These are phyloP conservation scores for Urocolius indicus DNA, from an alignment of 2,113 vertebrate species.

Conservation along the genomic window DNA sequence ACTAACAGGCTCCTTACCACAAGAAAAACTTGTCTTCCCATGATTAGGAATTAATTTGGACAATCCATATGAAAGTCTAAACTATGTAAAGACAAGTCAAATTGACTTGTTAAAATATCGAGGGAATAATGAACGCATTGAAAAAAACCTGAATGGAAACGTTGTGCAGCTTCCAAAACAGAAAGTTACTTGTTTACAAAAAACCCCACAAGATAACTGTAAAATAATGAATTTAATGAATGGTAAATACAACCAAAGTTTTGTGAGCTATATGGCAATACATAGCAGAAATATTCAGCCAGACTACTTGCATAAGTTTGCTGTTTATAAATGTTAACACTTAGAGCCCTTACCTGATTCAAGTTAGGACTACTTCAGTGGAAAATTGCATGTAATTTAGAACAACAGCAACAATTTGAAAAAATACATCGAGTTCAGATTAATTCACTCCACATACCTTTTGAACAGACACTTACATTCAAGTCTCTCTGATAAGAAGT, in stretches of 20 bases:
- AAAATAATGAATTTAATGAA: not conserved
- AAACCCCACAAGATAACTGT: not conserved
- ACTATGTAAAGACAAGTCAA: not conserved
- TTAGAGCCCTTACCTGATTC: not conserved
- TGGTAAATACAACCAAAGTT: not conserved
- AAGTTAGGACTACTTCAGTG: not conserved
- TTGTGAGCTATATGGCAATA: not conserved
- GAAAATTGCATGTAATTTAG: not conserved
- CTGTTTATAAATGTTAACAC: not conserved
- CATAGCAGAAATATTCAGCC: not conserved
- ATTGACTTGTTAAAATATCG: not conserved
- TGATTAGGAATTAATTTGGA: not conserved
- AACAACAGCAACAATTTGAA: not conserved
- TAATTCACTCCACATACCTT: not conserved
- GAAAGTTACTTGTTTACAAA: not conserved
- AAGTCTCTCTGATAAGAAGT: not conserved
- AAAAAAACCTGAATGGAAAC: not conserved
- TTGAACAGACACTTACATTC: not conserved
- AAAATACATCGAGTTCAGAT: not conserved
- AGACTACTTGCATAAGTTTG: not conserved
- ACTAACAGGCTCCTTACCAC: not conserved
- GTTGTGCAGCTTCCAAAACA: not conserved
- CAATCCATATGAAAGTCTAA: not conserved
- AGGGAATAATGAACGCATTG: not conserved
- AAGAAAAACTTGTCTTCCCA: not conserved